Percentiles rank a stretch among this genome's conserved stretches.
phyloP scores from a whole-genome alignment of 2,113 vertebrate genomes.

The Tragelaphus buxtoni region DNA sequence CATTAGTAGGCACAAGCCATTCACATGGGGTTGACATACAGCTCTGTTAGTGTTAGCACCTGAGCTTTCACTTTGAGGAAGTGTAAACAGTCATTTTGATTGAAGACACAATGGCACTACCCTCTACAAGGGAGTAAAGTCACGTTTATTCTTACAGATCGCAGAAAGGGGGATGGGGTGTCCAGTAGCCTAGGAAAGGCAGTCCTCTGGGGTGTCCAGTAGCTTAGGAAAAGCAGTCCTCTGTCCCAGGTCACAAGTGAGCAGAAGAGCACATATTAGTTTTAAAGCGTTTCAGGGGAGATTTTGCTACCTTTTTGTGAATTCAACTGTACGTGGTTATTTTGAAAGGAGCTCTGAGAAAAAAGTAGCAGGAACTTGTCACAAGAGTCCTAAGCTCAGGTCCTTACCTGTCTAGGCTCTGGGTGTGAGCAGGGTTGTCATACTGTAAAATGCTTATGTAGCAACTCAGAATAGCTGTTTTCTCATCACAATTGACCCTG shows the following conservation, averaged over 20 bases:
- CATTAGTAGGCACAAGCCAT: background rate
- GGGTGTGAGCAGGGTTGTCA: background rate
- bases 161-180: background rate
- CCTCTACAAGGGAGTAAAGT: background rate
- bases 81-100: background rate
- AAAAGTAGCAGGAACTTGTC: background rate
- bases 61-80: background rate
- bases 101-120: background rate
- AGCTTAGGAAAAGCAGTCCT: background rate
- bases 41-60: background rate
- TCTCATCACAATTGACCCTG: constrained; percentile 47
- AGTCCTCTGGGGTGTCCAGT: background rate
- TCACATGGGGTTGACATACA: background rate
- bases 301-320: background rate
- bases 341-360: background rate
- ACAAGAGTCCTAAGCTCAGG: background rate
- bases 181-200: background rate
- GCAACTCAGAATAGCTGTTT: constrained; percentile 29
- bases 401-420: background rate
- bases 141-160: background rate
- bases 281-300: background rate
- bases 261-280: background rate
- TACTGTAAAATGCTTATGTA: background rate
- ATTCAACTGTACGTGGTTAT: background rate
- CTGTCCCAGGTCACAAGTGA: background rate